Percentiles rank a stretch among this genome's conserved stretches.
Conservation (phyloP, 2,797 vertebrate species). For the Schizopygopsis malacanthus region DNA sequence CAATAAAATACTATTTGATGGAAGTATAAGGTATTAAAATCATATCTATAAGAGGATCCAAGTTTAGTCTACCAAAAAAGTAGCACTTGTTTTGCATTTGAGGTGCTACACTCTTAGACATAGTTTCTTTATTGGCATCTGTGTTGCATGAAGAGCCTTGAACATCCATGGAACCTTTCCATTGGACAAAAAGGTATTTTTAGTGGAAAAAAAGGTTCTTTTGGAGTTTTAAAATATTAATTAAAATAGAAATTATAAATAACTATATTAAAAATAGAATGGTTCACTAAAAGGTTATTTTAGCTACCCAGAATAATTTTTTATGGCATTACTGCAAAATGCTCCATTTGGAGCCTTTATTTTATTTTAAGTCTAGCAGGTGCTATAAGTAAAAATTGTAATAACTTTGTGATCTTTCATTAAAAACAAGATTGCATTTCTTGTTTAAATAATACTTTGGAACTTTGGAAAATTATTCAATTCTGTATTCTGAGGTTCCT, state of each 20-base stretch:
- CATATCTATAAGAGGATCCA: not conserved
- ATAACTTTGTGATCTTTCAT: not conserved
- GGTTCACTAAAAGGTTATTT: not conserved
- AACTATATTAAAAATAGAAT: not conserved
- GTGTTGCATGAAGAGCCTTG: not conserved
- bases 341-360: not conserved
- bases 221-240: not conserved
- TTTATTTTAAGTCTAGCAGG: not conserved
- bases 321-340: not conserved
- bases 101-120: not conserved
- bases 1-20: not conserved
- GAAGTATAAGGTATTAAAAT: constrained; percentile 15
- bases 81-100: not conserved
- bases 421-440: not conserved
- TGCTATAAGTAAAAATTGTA: not conserved
- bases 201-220: not conserved
- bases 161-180: not conserved
- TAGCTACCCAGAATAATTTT: not conserved
- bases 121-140: not conserved
- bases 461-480: not conserved
- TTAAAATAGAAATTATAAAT: too few relatives aligned
- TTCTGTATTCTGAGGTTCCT: not conserved
- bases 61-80: not conserved
- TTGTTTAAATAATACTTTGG: constrained; percentile 7
- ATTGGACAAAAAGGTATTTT: not conserved